Evolutionary conservation across 1,140 invertebrate species (phyloP).

Genomic region (Diorhabda sublineata): DNA sequence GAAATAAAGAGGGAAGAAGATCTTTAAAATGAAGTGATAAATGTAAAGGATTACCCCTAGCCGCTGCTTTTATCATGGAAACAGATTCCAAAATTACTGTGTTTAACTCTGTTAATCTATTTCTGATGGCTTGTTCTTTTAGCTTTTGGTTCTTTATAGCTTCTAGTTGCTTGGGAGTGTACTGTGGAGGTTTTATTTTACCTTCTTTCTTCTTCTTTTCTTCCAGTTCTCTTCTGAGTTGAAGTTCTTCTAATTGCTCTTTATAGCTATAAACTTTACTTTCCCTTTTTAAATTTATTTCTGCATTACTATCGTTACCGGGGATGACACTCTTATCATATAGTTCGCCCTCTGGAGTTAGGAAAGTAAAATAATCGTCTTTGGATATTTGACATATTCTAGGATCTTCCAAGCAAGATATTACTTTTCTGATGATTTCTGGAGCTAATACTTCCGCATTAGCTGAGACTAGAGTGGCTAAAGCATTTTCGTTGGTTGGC

Average conservation of each 20-base stretch:
- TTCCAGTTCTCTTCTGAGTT: constrained; percentile 86
- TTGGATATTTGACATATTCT: constrained; percentile 71
- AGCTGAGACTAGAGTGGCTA: constrained; percentile 60
- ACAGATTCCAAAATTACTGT: constrained; percentile 58
- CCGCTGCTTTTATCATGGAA: constrained; percentile 60
- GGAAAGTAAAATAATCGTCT: constrained; percentile 86
- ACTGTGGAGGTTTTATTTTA: constrained; percentile 68
- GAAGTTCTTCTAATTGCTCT: constrained; percentile 92
- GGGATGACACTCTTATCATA: constrained; percentile 89
- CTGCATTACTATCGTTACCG: constrained; percentile 64
- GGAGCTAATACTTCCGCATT: constrained; percentile 64
- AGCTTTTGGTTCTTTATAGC: constrained; percentile 79
- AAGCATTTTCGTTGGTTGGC: constrained; percentile 59
- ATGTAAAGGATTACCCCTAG: constrained; percentile 57
- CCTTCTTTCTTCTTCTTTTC: constrained; percentile 77
- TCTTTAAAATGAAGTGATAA: constrained; percentile 62
- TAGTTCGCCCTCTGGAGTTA: constrained; percentile 83
- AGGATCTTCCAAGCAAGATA: constrained; percentile 59
- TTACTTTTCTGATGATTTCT: constrained; percentile 50
- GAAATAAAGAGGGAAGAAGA: constrained; percentile 59
- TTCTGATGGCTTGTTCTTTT: constrained; percentile 77
- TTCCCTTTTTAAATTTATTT: constrained; percentile 90
- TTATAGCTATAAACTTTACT: constrained; percentile 97
- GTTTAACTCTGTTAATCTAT: constrained; percentile 62
- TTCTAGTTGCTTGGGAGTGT: constrained; percentile 89